Conservation (phyloP, 2,113 vertebrate species). For the Hippotragus niger region DNA sequence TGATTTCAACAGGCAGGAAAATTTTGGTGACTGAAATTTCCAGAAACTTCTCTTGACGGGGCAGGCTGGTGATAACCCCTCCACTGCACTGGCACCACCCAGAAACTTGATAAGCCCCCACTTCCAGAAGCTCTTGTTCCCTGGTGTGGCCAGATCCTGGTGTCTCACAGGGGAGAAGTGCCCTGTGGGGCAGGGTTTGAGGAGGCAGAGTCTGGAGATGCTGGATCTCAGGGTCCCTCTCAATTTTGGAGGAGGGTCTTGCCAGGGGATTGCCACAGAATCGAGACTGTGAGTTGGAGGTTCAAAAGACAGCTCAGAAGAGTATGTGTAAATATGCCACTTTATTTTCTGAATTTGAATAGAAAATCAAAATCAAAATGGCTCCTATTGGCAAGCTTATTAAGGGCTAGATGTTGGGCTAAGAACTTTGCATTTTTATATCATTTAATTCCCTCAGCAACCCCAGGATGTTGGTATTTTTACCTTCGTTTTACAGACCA, state of each 20-base stretch:
- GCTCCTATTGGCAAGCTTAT: background rate
- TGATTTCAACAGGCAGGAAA: background rate
- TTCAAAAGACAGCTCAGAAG: background rate
- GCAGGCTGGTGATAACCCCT: background rate
- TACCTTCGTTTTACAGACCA: background rate
- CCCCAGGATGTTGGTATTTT: background rate
- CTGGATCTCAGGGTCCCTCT: background rate
- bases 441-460: background rate
- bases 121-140: background rate
- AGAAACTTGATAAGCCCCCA: background rate
- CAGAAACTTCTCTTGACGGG: background rate
- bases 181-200: background rate
- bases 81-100: background rate
- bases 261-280: background rate
- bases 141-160: background rate
- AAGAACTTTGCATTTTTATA: background rate
- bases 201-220: background rate
- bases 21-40: background rate
- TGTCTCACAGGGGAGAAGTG: background rate
- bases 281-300: background rate
- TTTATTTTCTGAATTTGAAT: background rate
- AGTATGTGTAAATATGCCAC: background rate
- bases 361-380: background rate
- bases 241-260: background rate
- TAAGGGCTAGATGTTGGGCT: background rate